Evolutionary conservation across 2,113 vertebrate species (phyloP), one percentile per base, ranked within the genome.

Genomic region (Tylochromis polylepis): DNA sequence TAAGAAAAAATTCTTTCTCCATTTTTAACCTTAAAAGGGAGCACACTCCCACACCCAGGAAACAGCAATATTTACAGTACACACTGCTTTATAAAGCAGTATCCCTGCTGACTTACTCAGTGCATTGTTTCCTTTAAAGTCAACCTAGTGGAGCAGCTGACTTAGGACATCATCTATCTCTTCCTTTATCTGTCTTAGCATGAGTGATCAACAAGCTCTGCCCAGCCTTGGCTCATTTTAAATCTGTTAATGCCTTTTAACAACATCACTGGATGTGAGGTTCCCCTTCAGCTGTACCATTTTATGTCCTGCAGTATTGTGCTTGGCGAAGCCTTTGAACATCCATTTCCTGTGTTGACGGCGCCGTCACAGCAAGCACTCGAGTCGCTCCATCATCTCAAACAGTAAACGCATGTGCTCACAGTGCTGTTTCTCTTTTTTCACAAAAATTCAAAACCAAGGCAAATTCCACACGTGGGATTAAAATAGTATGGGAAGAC

Each of bases 321-420:
- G 43, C 41, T 62, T 94, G 88, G 91, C 82, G 55, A 60, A 29
- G 34, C 18, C 46, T 82, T 60, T 78, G 86, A 85, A 86, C 83
- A 88, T 70, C 55, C 51, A 90, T 89, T 90, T 93, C 88, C 91
- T 90, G 72, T 77, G 83, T 79, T 86, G 85, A 88, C 36, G 49
- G 82, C 49, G 62, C 22, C 67, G 85, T 91, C 87, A 55, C 56
- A 79, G 51, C 20, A 22, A 49, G 51, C 59, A 84, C 58, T 86
- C 43, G 1, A 89, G 60, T 84, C 57, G 22, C 79, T 87, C 82
- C n/a, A 85, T 94, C 85, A 93, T 70, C 56, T 83, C n/a, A 27
- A 18, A 60, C 81, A 75, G 79, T 81, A 49, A 85, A 86, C 0
- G 8, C 18, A 43, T 53, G 75, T 58, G 43, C 31, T 49, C 43